phyloP scores from a whole-genome alignment of 2,888 invertebrate species.

The Coelogynopora nodosa region DNA sequence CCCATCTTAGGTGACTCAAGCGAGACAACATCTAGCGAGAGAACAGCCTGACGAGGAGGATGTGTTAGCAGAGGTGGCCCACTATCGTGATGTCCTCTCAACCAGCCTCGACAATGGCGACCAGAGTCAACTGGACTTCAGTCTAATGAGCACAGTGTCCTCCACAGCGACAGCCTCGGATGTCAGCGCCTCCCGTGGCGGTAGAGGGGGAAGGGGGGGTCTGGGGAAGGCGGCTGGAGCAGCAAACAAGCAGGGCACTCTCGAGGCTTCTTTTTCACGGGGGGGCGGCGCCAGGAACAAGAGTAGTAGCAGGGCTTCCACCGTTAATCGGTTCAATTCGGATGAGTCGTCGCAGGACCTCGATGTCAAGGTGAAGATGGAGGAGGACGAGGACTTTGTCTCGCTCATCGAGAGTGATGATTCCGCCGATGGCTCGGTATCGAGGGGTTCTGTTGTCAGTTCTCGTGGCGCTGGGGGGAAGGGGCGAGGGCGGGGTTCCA shows the following conservation, averaged over 20 bases:
- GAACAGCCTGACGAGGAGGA: background rate
- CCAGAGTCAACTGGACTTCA: background rate
- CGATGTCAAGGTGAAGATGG: background rate
- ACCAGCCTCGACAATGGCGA: background rate
- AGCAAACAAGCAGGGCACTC: background rate
- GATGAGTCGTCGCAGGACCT: too few species aligned
- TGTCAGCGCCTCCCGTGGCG: background rate
- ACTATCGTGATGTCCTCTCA: background rate
- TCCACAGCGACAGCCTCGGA: background rate
- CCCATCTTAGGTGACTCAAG: too few species aligned
- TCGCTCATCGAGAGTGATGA: slow-evolving; percentile 41
- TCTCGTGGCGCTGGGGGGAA: background rate
- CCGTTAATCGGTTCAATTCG: too few species aligned
- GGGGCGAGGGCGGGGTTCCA: background rate
- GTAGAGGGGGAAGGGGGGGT: background rate
- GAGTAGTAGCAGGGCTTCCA: too few species aligned
- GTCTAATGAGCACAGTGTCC: background rate
- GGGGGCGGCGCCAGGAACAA: too few species aligned
- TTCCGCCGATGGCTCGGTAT: background rate
- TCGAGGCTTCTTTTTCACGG: background rate
- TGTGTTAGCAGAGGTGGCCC: background rate
- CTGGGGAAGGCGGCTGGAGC: background rate
- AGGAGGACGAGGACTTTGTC: background rate
- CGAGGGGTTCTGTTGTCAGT: background rate
- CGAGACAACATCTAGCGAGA: background rate